Conservation (phyloP, 2,797 vertebrate genomes). For the Rhabdophis nuchalis region DNA sequence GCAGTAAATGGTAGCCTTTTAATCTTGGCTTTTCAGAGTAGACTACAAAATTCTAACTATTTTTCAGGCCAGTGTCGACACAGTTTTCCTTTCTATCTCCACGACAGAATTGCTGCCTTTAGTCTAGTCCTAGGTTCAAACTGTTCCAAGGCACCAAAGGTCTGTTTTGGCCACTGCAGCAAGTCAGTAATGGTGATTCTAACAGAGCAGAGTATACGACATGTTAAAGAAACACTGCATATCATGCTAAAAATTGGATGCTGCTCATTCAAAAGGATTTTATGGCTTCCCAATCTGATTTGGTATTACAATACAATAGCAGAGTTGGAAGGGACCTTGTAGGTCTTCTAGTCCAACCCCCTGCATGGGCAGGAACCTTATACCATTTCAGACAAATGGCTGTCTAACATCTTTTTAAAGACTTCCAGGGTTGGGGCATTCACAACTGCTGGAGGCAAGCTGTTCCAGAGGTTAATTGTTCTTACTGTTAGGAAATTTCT, state of each 20-base stretch:
- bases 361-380: too few species aligned
- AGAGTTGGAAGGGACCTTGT: too few species aligned
- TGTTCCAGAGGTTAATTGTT: too few species aligned
- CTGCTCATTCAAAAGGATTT: background rate
- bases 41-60: background rate
- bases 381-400: too few species aligned
- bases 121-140: background rate
- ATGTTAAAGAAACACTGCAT: background rate
- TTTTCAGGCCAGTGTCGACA: background rate
- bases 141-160: too few species aligned
- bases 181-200: background rate
- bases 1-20: background rate
- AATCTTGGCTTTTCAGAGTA: background rate
- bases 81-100: background rate
- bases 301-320: background rate
- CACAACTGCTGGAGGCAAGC: too few species aligned
- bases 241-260: background rate
- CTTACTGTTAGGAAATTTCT: too few species aligned
- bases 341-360: too few species aligned
- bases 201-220: background rate
- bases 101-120: background rate
- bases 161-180: background rate
- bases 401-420: too few species aligned
- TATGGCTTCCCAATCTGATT: background rate
- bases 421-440: too few species aligned